These are phyloP conservation scores for Gasterosteus aculeatus DNA, from an alignment of 2,113 vertebrate species.

Conservation along the genomic window DNA sequence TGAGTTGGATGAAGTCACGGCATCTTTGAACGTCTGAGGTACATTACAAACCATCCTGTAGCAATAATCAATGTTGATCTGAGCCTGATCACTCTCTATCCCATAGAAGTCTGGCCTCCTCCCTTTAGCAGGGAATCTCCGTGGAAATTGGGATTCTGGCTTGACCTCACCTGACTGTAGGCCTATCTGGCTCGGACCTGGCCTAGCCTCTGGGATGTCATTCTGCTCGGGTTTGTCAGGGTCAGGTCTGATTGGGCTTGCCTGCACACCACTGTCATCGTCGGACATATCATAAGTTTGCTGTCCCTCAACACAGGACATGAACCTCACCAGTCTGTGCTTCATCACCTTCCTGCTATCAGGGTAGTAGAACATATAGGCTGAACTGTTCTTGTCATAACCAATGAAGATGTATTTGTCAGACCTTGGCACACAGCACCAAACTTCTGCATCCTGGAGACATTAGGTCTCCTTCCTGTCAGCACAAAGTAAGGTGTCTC, in stretches of 20 bases:
- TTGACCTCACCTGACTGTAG: too few species aligned
- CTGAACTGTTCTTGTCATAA: conserved; percentile 9
- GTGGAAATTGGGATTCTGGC: too few species aligned
- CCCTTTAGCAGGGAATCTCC: too few species aligned
- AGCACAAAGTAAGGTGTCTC: conserved; percentile 26
- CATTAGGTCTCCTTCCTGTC: conserved; percentile 16
- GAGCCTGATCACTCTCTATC: too few species aligned
- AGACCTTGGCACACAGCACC: background rate
- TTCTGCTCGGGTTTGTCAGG: too few species aligned
- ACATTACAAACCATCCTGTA: too few species aligned
- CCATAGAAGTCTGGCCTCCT: too few species aligned
- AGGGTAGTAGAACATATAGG: background rate
- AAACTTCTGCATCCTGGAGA: conserved; percentile 28
- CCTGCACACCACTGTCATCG: background rate
- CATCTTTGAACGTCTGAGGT: too few species aligned
- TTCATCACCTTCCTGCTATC: background rate
- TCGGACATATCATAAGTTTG: background rate
- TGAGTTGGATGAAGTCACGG: background rate
- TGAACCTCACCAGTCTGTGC: background rate
- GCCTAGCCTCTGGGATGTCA: too few species aligned
- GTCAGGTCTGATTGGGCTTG: too few species aligned
- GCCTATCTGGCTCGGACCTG: too few species aligned
- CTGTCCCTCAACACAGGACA: background rate
- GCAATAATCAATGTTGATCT: too few species aligned
- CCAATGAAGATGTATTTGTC: background rate